Percentiles rank a stretch among this genome's conserved stretches.
phyloP scores from a whole-genome alignment of 2,797 vertebrate species.

The Aldrovandia affinis region DNA sequence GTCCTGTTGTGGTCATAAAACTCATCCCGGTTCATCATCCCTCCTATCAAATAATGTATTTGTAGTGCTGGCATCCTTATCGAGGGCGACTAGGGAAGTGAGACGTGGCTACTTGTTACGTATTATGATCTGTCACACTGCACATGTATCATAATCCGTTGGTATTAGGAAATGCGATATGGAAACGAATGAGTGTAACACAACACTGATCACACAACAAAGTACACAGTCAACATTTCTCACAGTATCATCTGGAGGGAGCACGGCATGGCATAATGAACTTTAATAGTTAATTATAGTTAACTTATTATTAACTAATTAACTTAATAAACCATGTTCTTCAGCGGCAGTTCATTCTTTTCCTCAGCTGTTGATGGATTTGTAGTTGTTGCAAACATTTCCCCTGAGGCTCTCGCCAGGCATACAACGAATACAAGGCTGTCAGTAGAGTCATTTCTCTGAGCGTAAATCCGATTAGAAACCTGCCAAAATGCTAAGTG shows the following conservation, averaged over 20 bases:
- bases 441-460: not conserved
- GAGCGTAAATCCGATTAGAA: not conserved
- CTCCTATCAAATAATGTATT: not conserved
- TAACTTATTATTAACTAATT: no score
- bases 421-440: not conserved
- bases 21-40: not conserved
- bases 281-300: not conserved
- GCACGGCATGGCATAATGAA: not conserved
- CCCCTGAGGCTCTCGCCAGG: not conserved
- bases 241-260: not conserved
- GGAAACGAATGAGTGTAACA: not conserved
- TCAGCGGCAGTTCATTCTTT: not conserved
- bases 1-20: not conserved
- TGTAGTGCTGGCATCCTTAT: not conserved
- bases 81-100: not conserved
- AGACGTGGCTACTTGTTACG: not conserved
- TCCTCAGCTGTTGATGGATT: not conserved
- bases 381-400: not conserved
- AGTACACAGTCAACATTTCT: not conserved
- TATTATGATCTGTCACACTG: not conserved
- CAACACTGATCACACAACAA: not conserved
- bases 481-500: not conserved
- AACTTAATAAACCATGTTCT: no score
- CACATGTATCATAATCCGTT: not conserved
- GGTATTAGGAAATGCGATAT: not conserved